These are phyloP conservation scores for Rhabdophis nuchalis DNA, from an alignment of 2,797 vertebrate species.

Conservation along the genomic window DNA sequence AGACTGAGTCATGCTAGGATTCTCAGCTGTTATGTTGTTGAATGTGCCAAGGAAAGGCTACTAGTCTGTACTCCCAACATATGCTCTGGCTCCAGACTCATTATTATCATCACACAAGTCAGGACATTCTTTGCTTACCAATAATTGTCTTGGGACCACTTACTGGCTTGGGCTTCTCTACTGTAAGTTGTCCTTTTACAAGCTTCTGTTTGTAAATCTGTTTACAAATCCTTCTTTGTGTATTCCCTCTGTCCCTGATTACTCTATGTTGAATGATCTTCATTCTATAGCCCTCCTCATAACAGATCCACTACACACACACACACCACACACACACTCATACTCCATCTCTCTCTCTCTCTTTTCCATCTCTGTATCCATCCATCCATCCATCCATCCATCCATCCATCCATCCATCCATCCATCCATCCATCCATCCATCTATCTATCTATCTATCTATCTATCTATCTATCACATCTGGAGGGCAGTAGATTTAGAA, in stretches of 20 bases:
- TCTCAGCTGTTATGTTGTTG: slow-evolving; percentile 76
- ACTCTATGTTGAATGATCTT: background rate
- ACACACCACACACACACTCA: too few species aligned
- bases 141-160: background rate
- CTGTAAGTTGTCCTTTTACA: background rate
- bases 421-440: too few species aligned
- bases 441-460: too few species aligned
- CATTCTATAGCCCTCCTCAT: background rate
- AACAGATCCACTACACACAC: background rate
- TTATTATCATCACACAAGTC: background rate
- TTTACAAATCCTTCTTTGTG: background rate
- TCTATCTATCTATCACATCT: background rate
- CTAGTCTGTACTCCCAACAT: slow-evolving; percentile 3
- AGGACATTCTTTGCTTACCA: background rate
- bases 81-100: background rate
- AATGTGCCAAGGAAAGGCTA: slow-evolving; percentile 18
- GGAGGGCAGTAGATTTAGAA: background rate
- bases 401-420: too few species aligned
- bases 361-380: too few species aligned
- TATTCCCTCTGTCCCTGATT: background rate
- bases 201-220: background rate
- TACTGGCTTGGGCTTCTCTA: background rate
- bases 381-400: too few species aligned
- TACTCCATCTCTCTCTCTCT: too few species aligned
- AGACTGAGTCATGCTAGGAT: slow-evolving; percentile 72